Evolutionary conservation across 2,888 invertebrate genomes (phyloP).

Genomic region (Chymomyza caudatula): DNA sequence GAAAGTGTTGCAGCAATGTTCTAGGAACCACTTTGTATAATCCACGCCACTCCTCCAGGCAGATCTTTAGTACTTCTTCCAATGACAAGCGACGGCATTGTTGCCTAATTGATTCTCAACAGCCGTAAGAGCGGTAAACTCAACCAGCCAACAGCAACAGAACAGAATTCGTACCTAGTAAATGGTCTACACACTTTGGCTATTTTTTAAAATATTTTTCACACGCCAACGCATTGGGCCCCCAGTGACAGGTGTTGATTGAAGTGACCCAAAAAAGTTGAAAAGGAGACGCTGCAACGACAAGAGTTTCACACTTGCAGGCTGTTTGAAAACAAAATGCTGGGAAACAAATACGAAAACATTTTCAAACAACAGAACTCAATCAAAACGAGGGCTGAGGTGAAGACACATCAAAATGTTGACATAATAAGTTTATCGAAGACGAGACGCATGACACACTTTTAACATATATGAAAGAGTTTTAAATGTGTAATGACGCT

Average conservation of each 20-base stretch:
- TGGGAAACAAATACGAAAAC: constrained; percentile 19
- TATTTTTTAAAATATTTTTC: constrained; percentile 37
- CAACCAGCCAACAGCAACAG: background rate
- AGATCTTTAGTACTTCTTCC: constrained; percentile 27
- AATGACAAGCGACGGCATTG: background rate
- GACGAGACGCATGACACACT: too few species aligned
- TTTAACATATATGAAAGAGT: too few species aligned
- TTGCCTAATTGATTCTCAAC: background rate
- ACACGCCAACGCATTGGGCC: constrained; percentile 51
- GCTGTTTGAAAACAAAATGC: constrained; percentile 34
- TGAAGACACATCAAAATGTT: constrained; percentile 16
- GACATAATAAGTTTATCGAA: background rate
- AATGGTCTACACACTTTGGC: constrained; percentile 39
- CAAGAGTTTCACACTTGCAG: constrained; percentile 32
- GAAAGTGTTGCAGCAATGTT: constrained; percentile 55
- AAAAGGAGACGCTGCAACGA: constrained; percentile 26
- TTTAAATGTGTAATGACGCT: too few species aligned
- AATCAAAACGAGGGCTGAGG: constrained; percentile 32
- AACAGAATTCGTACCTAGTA: background rate
- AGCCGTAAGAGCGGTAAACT: background rate
- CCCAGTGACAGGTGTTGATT: constrained; percentile 67
- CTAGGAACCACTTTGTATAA: constrained; percentile 35
- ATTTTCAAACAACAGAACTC: constrained; percentile 13
- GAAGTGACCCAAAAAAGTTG: constrained; percentile 61
- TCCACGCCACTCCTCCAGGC: constrained; percentile 1